Base-by-base conservation (phyloP, 2,888 invertebrate genomes). In the Agrotis segetum region DNA sequence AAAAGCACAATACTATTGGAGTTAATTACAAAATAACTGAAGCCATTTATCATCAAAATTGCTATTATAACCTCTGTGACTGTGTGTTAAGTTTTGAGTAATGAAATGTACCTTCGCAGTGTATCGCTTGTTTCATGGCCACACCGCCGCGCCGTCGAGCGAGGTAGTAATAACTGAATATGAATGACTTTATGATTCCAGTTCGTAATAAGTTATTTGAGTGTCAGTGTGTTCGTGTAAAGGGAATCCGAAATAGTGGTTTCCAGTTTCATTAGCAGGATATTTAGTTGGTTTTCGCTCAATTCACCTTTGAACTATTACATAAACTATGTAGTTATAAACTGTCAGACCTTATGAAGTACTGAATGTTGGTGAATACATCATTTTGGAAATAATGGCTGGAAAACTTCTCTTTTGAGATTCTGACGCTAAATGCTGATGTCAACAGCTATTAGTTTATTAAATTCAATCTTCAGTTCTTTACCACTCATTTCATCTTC, bases 31-130 rank as follows among this genome's bases (percentile, higher is more conserved):
- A 72, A 67, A 67, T 52, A 52, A 77, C 53, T 11, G 40, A 49
- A 44, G 67, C 60, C 24, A 72, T 77, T 67, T 24, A 67, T 78
- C 72, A 67, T 24, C 60, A 64, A 64, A 67, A 77, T 77, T 52
- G 49, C 47, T 17, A 34, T 78, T 61, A 49, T 34, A 75, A 75
- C 21, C 19, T 40, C 19, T 60, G 24, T 62, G 75, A 61, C 49
- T 34, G 64, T 67, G 19, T 34, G 64, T 46, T 64, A 67, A 72
- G 40, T 71, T 47, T 40, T 55, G 50, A 68, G 21, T 77, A 65
- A 73, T 78, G 19, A 63, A 77, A 67, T 47, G 34, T 46, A 6
- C 14, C 2, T 29, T 13, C 55, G 29, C n/a, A 71, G 61, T 34
- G 13, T 47, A 4, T 9, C 44, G 56, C 52, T 49, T 49, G 16